Evolutionary conservation across 1,140 invertebrate genomes (phyloP).

Genomic region (Geopemphigus sp.): DNA sequence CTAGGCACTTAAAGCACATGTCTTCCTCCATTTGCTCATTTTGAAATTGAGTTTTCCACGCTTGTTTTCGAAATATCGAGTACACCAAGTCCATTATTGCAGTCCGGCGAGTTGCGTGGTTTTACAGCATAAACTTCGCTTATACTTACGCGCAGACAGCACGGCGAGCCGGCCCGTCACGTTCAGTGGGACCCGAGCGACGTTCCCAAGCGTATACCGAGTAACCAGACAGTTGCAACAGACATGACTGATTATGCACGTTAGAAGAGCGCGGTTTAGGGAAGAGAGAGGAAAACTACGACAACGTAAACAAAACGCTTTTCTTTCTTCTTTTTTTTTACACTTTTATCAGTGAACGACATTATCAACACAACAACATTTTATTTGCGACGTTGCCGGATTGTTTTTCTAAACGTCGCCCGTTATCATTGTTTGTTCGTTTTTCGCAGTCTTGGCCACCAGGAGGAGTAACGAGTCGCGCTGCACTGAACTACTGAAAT

Average conservation of each 20-base stretch:
- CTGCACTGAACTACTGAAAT: neutral
- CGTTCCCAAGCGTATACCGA: neutral
- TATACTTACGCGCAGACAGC: neutral
- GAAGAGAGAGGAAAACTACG: neutral
- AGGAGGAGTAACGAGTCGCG: slow-evolving; percentile 19
- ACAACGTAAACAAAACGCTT: slow-evolving; percentile 46
- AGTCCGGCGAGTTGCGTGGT: neutral
- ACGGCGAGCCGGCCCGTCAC: neutral
- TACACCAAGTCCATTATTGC: slow-evolving; percentile 47
- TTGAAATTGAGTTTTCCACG: slow-evolving; percentile 46
- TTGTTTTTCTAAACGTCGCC: slow-evolving; percentile 7
- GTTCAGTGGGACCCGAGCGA: neutral
- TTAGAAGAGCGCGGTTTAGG: too few relatives aligned
- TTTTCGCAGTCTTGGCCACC: neutral
- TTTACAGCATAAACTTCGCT: slow-evolving; percentile 24
- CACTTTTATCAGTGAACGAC: neutral
- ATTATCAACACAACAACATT: slow-evolving; percentile 38
- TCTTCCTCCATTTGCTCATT: slow-evolving; percentile 50
- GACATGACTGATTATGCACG: neutral
- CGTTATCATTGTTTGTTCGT: slow-evolving; percentile 6
- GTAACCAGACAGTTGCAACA: neutral
- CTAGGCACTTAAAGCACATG: slow-evolving; percentile 57
- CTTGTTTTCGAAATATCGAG: slow-evolving; percentile 47
- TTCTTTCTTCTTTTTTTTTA: neutral
- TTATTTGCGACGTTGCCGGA: slow-evolving; percentile 26